Evolutionary conservation across 2,888 invertebrate genomes (phyloP), one percentile per base, ranked within the genome.

Genomic region (Graphium colonna): DNA sequence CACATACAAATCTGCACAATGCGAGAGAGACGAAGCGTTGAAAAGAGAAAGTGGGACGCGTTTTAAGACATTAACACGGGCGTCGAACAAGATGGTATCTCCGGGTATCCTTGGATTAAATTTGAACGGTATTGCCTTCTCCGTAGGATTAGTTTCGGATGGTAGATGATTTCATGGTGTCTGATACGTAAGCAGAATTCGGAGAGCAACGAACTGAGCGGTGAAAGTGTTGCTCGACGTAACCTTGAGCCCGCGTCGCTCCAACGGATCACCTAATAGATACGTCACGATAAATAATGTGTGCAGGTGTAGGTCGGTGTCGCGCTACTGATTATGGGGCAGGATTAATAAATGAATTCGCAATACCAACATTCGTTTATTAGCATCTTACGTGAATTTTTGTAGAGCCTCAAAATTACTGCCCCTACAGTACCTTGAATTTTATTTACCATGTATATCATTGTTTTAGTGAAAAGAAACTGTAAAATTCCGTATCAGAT

Each of bases 21-120:
- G 82, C 87, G 71, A 77, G 83, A 85, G 84, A 87, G 79, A 52
- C 73, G 73, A 69, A 74, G 73, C 73, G 79, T 77, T 82, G 85
- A 87, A 89, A 88, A 89, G 89, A 89, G 89, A 89, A 89, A 89
- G 89, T 88, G 88, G 88, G 89, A 86, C 88, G 88, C 77, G 85
- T 83, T 89, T 85, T 87, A 74, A 85, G 80, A 82, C 80, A 88
- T 88, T 87, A 85, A 73, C 82, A 80, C 79, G 85, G 82, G 81
- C 86, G 83, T 82, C 83, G 87, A 82, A 87, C 86, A n/a, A n/a
- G 84, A 83, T 80, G 21, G 5, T 21, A 21, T 2, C 21, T 21
- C 5, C 21, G 21, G 61, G 54, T 58, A 55, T 63, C 53, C 39
- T 55, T 65, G 57, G 38, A 13, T 51, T 42, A 45, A 41, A 58